Evolutionary conservation across 2,888 invertebrate species (phyloP).

Genomic region (Halictus quadricinctus): DNA sequence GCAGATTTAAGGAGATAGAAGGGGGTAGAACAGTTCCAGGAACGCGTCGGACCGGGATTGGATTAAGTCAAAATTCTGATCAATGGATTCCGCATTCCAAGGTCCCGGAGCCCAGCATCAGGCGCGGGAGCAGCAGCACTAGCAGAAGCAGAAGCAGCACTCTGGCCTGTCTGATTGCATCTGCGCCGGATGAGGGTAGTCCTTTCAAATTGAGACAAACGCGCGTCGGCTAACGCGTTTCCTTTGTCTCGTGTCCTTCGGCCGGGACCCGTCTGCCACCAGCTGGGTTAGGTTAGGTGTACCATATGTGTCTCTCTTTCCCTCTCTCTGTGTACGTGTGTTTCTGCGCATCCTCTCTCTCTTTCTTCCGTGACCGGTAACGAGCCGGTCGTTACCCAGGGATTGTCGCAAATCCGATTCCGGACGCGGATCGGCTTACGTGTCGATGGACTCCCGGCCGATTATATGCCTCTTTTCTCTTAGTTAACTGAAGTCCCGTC

Average conservation of each 20-base stretch:
- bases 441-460: slow-evolving; percentile 7
- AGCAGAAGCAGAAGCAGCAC: slow-evolving; percentile 12
- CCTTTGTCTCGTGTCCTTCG: slow-evolving; percentile 42
- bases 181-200: slow-evolving; percentile 29
- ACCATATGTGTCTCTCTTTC: neutral
- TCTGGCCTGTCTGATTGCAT: slow-evolving; percentile 43
- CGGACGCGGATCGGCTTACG: neutral
- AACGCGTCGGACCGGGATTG: neutral
- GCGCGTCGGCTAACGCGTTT: slow-evolving; percentile 53
- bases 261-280: neutral
- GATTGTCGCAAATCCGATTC: slow-evolving; percentile 39
- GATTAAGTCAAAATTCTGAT: slow-evolving; percentile 5
- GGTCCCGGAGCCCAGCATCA: neutral
- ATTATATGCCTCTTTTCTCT: slow-evolving; percentile 18
- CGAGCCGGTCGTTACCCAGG: slow-evolving; percentile 45
- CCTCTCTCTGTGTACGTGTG: neutral
- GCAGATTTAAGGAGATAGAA: neutral
- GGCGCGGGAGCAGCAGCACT: neutral
- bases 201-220: slow-evolving; percentile 60
- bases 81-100: slow-evolving; percentile 19
- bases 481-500: neutral
- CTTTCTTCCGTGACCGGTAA: slow-evolving; percentile 26
- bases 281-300: neutral
- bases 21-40: neutral
- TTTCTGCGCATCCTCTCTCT: neutral